Conservation (phyloP, 2,888 invertebrate species). For the Scaptomyza cyrtandrae region DNA sequence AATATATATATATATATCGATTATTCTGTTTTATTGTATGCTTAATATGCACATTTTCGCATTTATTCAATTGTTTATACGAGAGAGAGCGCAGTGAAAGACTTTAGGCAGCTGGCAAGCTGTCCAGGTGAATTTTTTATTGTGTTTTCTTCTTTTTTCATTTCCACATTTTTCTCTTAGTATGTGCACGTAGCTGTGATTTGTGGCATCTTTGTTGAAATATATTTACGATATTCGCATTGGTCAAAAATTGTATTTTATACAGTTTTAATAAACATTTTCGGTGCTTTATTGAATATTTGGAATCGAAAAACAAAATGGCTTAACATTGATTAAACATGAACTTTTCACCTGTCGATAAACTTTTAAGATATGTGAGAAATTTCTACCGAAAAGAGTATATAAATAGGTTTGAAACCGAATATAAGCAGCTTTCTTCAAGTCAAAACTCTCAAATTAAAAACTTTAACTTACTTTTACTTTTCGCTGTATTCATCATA, state of each 20-base stretch:
- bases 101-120: constrained; percentile 38
- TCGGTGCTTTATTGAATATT: not conserved
- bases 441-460: not conserved
- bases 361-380: too few relatives aligned
- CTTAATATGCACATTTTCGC: constrained; percentile 53
- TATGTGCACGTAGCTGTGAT: constrained; percentile 26
- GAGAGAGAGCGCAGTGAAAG: constrained; percentile 13
- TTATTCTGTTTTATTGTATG: constrained; percentile 58
- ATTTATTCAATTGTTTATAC: constrained; percentile 54
- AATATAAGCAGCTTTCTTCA: too few relatives aligned
- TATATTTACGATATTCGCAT: constrained; percentile 7
- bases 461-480: not conserved
- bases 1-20: constrained; percentile 39
- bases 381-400: not conserved
- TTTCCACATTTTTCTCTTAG: not conserved
- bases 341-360: not conserved
- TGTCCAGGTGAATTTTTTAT: constrained; percentile 47
- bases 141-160: not conserved
- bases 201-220: constrained; percentile 13
- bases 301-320: not conserved
- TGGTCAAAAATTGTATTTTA: constrained; percentile 30
- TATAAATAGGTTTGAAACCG: too few relatives aligned
- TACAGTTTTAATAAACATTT: constrained; percentile 39
- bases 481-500: not conserved
- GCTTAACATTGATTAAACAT: not conserved